Evolutionary conservation across 2,113 vertebrate species (phyloP).

Genomic region (Silurus asotus): DNA sequence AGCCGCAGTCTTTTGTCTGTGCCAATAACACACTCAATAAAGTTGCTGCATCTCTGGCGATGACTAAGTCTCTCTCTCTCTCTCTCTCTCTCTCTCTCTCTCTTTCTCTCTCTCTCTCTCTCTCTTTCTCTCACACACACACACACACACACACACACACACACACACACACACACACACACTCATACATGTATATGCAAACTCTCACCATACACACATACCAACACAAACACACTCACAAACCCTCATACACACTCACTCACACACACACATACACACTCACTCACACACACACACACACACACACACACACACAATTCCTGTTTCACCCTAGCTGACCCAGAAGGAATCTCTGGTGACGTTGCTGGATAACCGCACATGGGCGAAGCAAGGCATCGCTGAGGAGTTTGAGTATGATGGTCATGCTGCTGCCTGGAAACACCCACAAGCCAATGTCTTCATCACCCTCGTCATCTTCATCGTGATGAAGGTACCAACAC

Average conservation of each 20-base stretch:
- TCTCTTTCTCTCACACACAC: neutral
- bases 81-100: no score
- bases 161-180: neutral
- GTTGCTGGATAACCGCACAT: constrained; percentile 92
- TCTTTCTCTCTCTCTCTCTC: no score
- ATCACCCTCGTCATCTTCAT: constrained; percentile 93
- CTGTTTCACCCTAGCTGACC: constrained; percentile 78
- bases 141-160: neutral
- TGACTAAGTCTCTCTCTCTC: neutral
- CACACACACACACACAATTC: neutral
- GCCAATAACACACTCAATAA: neutral
- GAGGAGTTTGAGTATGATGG: constrained; percentile 87
- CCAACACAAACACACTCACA: no score
- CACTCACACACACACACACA: neutral
- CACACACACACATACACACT: no score
- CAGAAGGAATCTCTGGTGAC: constrained; percentile 95
- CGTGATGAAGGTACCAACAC: constrained; percentile 87
- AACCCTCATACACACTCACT: no score
- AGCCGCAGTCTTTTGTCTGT: constrained; percentile 6
- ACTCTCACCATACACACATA: no score
- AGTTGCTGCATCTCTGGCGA: neutral
- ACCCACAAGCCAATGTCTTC: constrained; percentile 89
- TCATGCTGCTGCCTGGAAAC: constrained; percentile 85
- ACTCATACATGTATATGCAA: no score
- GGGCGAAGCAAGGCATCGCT: constrained; percentile 85